A percentile compares a stretch with the other conserved stretches of the same genome.
These are phyloP conservation scores for Phrynocephalus versicolor DNA, from an alignment of 2,113 vertebrate species.

Conservation along the genomic window DNA sequence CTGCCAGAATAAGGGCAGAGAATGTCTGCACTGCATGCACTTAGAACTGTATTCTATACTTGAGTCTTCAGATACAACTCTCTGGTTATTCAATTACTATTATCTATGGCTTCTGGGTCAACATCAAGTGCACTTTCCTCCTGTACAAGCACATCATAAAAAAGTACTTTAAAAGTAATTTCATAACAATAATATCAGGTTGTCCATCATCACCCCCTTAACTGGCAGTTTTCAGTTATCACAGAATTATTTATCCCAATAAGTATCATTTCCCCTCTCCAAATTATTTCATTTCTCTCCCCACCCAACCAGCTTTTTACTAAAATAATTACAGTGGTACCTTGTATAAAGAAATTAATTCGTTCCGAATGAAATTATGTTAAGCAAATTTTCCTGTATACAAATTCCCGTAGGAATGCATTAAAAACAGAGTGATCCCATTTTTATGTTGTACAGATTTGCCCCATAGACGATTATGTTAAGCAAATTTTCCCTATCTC, in stretches of 20 bases:
- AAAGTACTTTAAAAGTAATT: neutral
- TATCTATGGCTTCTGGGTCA: neutral
- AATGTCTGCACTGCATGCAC: too few species aligned
- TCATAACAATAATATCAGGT: neutral
- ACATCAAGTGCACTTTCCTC: neutral
- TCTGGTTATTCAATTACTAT: neutral
- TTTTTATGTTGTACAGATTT: too few species aligned
- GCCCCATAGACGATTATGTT: too few species aligned
- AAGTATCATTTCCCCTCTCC: neutral
- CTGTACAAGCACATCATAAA: too few species aligned
- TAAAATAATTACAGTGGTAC: neutral
- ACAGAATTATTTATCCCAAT: neutral
- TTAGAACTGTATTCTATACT: neutral
- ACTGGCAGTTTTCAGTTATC: neutral
- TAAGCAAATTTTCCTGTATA: too few species aligned
- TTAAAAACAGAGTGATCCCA: too few species aligned
- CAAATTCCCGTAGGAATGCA: too few species aligned
- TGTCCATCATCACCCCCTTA: neutral
- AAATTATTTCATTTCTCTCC: neutral
- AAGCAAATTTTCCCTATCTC: too few species aligned
- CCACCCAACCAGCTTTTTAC: neutral
- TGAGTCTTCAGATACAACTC: neutral
- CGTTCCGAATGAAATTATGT: too few species aligned
- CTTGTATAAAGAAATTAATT: too few species aligned
- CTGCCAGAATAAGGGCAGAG: too few species aligned